Evolutionary conservation across 2,797 vertebrate genomes (phyloP).

Genomic region (Sebastes iracundus): DNA sequence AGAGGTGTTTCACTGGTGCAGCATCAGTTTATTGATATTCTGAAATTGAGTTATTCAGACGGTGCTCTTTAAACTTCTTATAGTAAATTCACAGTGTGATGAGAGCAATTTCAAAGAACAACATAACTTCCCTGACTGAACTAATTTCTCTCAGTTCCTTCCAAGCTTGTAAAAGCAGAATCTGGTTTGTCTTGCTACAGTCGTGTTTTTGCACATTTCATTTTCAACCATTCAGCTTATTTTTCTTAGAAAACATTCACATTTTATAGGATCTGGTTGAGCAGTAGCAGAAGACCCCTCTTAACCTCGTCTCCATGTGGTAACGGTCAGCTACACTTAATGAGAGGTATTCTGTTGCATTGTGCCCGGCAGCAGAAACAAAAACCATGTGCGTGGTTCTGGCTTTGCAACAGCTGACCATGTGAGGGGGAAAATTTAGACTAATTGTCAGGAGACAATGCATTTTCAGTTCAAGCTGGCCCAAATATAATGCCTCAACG

Average conservation of each 20-base stretch:
- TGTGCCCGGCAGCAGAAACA: constrained; percentile 35
- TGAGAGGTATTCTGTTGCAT: constrained; percentile 55
- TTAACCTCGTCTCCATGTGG: constrained; percentile 66
- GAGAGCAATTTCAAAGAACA: neutral
- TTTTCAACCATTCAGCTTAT: neutral
- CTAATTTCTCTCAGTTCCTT: neutral
- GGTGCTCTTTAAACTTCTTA: neutral
- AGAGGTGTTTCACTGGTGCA: neutral
- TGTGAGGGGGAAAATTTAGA: constrained; percentile 34
- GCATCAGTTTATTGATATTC: neutral
- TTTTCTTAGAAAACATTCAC: constrained; percentile 1
- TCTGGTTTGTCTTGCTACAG: neutral
- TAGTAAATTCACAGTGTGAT: neutral
- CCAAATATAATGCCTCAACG: constrained; percentile 18
- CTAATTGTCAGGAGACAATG: constrained; percentile 48
- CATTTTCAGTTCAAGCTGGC: constrained; percentile 59
- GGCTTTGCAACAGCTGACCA: constrained; percentile 44
- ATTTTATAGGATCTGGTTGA: constrained; percentile 33
- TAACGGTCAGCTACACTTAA: constrained; percentile 64
- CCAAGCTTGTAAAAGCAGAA: constrained; percentile 1
- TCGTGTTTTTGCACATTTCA: constrained; percentile 8
- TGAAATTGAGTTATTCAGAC: neutral
- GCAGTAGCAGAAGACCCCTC: constrained; percentile 50
- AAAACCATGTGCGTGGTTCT: constrained; percentile 32
- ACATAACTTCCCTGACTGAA: neutral